Conservation (phyloP, 2,888 invertebrate genomes). For the Morpho deidamia region DNA sequence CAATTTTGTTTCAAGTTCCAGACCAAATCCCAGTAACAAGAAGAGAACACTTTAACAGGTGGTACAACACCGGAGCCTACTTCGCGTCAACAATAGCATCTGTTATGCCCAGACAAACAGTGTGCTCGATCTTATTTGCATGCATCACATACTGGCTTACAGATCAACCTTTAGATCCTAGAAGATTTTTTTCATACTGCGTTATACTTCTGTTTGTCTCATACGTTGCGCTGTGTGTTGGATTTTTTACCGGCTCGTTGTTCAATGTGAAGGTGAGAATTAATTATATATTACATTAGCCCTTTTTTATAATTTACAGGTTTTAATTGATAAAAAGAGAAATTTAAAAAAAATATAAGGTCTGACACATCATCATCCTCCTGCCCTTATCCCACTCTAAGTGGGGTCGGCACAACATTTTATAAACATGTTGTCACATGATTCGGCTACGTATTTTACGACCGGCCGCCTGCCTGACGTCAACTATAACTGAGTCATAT, state of each 20-base stretch:
- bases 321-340: no score
- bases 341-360: no score
- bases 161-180: constrained; percentile 87
- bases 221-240: constrained; percentile 91
- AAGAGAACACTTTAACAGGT: constrained; percentile 92
- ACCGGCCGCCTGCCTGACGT: no score
- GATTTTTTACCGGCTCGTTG: constrained; percentile 89
- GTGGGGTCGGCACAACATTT: no score
- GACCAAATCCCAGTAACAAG: constrained; percentile 88
- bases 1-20: constrained; percentile 80
- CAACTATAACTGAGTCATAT: no score
- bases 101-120: constrained; percentile 88
- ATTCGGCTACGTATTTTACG: no score
- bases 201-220: constrained; percentile 86
- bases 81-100: constrained; percentile 88
- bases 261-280: constrained; percentile 84
- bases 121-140: constrained; percentile 86
- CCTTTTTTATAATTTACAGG: no score
- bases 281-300: background rate
- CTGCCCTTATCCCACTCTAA: no score
- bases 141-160: constrained; percentile 91
- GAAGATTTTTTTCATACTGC: constrained; percentile 84
- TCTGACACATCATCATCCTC: no score
- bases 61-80: constrained; percentile 92
- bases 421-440: no score